These are phyloP conservation scores for Watersipora subatra DNA, from an alignment of 1,140 invertebrate genomes.

Conservation along the genomic window DNA sequence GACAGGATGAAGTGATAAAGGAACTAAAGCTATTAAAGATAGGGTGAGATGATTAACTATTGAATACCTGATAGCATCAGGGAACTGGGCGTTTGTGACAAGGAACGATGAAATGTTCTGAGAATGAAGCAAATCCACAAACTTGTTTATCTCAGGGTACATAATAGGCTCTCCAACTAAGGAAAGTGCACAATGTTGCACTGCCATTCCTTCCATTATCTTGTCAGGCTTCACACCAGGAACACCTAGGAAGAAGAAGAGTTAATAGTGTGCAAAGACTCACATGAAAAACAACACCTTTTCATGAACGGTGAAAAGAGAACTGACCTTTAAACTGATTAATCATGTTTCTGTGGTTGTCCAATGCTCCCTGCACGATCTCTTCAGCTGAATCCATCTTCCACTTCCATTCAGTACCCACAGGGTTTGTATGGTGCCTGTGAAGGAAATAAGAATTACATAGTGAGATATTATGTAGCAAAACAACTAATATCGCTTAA, in stretches of 20 bases:
- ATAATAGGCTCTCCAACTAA: constrained; percentile 55
- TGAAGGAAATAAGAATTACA: constrained; percentile 11
- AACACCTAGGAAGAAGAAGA: constrained; percentile 40
- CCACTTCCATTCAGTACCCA: constrained; percentile 57
- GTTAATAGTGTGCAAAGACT: not conserved
- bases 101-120: constrained; percentile 49
- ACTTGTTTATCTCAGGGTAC: constrained; percentile 53
- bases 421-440: constrained; percentile 54
- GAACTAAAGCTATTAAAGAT: too few species aligned
- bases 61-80: constrained; percentile 45
- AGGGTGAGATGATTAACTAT: too few species aligned
- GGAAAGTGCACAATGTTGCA: constrained; percentile 50
- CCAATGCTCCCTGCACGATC: constrained; percentile 46
- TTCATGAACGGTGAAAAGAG: not conserved
- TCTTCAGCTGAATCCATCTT: constrained; percentile 48
- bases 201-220: constrained; percentile 45
- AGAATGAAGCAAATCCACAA: constrained; percentile 45
- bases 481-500: too few species aligned
- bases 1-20: too few species aligned
- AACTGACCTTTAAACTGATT: constrained; percentile 48
- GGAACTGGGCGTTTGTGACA: constrained; percentile 55
- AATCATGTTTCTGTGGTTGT: constrained; percentile 49
- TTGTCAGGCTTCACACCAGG: constrained; percentile 47
- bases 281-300: not conserved
- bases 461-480: too few species aligned